Conservation (phyloP, 2,113 vertebrate genomes). For the Illadopsis cleaveri region DNA sequence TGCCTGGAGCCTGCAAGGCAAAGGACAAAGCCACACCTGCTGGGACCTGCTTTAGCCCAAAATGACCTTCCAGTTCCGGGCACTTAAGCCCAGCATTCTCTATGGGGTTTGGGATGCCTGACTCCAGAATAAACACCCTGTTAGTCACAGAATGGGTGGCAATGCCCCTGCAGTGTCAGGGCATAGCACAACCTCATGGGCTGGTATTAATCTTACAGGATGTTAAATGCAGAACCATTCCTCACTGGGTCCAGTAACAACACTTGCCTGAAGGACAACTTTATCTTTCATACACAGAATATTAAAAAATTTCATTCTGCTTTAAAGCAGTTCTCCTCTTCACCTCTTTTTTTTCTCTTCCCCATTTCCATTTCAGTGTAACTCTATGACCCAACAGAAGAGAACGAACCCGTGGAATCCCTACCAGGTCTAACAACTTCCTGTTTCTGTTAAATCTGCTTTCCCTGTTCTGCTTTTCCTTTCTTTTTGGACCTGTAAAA, state of each 20-base stretch:
- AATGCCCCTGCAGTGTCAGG: not conserved
- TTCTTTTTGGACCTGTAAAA: conserved; percentile 77
- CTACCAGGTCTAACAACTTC: conserved; percentile 78
- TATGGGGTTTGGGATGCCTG: not conserved
- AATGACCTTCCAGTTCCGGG: not conserved
- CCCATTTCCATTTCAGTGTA: conserved; percentile 47
- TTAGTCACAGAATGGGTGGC: not conserved
- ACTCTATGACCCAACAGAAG: conserved; percentile 56
- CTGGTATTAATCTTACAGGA: not conserved
- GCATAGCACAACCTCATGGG: not conserved
- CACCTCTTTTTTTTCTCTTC: conserved; percentile 59
- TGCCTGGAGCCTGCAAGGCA: not conserved
- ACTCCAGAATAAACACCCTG: not conserved
- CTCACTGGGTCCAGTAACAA: not conserved
- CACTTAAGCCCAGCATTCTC: not conserved
- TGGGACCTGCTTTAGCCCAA: not conserved
- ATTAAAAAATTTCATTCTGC: not conserved
- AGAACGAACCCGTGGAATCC: conserved; percentile 81
- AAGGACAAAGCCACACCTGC: not conserved
- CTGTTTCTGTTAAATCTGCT: conserved; percentile 79
- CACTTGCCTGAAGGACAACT: not conserved
- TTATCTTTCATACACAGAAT: not conserved
- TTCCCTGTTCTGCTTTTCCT: conserved; percentile 70
- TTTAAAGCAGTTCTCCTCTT: not conserved
- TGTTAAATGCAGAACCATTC: not conserved